Base-by-base conservation (phyloP, 2,888 invertebrate species). In the Cryptus viduatorius region DNA sequence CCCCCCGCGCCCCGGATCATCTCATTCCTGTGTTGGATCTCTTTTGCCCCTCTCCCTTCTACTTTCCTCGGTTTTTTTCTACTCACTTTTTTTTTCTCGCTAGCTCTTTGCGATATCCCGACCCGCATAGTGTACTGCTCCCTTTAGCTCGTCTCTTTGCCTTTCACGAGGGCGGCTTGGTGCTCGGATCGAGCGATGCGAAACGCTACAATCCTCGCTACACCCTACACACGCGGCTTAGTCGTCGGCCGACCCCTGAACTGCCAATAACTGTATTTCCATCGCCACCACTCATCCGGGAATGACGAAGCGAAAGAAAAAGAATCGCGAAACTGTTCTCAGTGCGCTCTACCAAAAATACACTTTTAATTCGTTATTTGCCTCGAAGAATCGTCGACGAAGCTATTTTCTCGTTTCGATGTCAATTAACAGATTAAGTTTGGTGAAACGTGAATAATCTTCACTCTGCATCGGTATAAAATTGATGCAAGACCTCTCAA, bases 111-210 rank as follows among this genome's bases (percentile, higher is more conserved):
- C 69, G 24, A 59, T 12, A 24, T 37, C 59, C 59, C 56, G 56
- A 56, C 56, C 56, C 59, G 59, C 14, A 59, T 59, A 10, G n/a
- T 24, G 12, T 59, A 48, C 29, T 24, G 59, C 59, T 59, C 59
- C 59, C 59, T 29, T 59, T 24, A 24, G 59, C 29, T 76, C 82
- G 73, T 69, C 88, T 79, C 77, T 81, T 84, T 80, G 80, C 56
- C 79, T 59, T 76, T 77, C 83, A 12, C 56, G 79, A 19, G 59
- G 53, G 48, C 64, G 1, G 42, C 16, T 31, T 19, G n/a, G 24
- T 24, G 24, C 24, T 14, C 61, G 59, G 59, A 19, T 59, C 59
- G 59, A 29, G 24, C 7, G 59, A 29, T 19, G 59, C n/a, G 12
- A 29, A 59, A 59, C 59, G 59, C 19, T 59, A 59, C 59, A 12